phyloP scores from a whole-genome alignment of 2,797 vertebrate genomes.

The Halcyon badia region DNA sequence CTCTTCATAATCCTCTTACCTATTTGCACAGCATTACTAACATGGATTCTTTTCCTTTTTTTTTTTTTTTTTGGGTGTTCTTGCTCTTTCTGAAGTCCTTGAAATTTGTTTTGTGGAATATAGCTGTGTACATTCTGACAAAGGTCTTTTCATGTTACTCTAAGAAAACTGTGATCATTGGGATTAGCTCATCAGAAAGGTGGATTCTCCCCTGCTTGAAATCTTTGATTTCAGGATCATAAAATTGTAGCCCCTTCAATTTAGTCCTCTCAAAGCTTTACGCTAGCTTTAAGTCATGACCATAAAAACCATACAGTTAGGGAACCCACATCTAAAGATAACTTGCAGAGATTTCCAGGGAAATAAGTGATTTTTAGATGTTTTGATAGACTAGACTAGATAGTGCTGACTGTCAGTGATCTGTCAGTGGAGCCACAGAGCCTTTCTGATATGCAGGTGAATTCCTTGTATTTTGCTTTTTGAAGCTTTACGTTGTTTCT shows the following conservation, averaged over 20 bases:
- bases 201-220: not conserved
- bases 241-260: not conserved
- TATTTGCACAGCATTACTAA: not conserved
- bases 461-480: not conserved
- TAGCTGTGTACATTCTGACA: not conserved
- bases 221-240: conserved; percentile 8
- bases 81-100: not conserved
- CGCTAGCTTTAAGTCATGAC: not conserved
- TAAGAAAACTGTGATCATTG: not conserved
- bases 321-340: not conserved
- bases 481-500: not conserved
- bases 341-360: not conserved
- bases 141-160: not conserved
- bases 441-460: not conserved
- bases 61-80: not conserved
- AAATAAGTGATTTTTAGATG: not conserved
- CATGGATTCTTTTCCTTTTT: not conserved
- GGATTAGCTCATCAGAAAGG: conserved; percentile 8
- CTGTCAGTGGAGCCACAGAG: not conserved
- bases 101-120: not conserved
- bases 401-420: too few relatives aligned
- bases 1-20: conserved; percentile 29
- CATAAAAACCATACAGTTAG: not conserved
- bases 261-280: not conserved
- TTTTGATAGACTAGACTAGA: not conserved